Conservation (phyloP, 2,113 vertebrate genomes). For the Hirundichthys speculiger region DNA sequence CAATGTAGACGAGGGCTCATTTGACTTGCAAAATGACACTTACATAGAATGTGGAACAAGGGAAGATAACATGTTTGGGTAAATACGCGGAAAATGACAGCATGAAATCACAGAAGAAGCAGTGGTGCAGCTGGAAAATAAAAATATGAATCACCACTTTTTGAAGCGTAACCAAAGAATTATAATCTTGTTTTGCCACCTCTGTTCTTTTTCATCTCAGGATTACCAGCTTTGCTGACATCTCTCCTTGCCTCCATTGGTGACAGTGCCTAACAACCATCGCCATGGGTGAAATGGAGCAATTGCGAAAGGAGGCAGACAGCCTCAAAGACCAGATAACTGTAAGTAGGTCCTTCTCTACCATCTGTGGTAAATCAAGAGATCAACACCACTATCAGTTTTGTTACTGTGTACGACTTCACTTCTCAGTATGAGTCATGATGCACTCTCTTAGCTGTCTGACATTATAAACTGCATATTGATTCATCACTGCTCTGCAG, state of each 20-base stretch:
- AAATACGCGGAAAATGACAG: slow-evolving; percentile 17
- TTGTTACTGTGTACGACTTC: too few species aligned
- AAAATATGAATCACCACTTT: background rate
- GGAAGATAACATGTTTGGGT: slow-evolving; percentile 20
- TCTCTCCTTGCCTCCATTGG: slow-evolving; percentile 55
- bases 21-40: slow-evolving; percentile 83
- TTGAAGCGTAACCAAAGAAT: background rate
- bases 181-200: background rate
- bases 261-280: slow-evolving; percentile 63
- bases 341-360: slow-evolving; percentile 75
- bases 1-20: slow-evolving; percentile 76
- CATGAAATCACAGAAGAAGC: background rate
- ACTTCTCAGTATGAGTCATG: background rate
- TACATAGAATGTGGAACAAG: slow-evolving; percentile 42
- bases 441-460: too few species aligned
- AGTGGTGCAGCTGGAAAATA: background rate
- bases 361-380: background rate
- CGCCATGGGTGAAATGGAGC: slow-evolving; percentile 94
- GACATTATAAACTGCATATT: too few species aligned
- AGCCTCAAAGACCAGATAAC: slow-evolving; percentile 95
- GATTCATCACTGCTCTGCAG: background rate
- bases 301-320: slow-evolving; percentile 94
- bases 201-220: slow-evolving; percentile 35
- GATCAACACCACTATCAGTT: background rate
- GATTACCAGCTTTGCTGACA: slow-evolving; percentile 47